Evolutionary conservation across 2,888 invertebrate genomes (phyloP), one percentile per base, ranked within the genome.

Genomic region (Pseudococcus viburni): DNA sequence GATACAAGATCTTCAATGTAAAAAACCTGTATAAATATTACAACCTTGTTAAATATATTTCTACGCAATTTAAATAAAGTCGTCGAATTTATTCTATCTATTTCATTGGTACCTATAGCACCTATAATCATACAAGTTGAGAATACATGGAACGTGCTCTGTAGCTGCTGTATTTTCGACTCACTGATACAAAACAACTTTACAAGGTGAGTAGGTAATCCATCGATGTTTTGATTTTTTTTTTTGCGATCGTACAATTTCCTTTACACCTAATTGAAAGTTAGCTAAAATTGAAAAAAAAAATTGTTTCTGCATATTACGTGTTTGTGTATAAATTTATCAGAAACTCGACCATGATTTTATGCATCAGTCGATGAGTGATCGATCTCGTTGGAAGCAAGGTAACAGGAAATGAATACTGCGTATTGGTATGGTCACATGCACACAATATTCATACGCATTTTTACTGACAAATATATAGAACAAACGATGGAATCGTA

Each of bases 151-250:
- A 33, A 73, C 68, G 15, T 73, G 15, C 33, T 73, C 68, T 11
- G 3, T 12, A 33, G n/a, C 1, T 33, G 15, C 0, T 9, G 19
- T 33, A 33, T 73, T 73, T 73, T 73, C 26, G 68, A n/a, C 7
- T 19, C 19, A 6, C 11, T 19, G 19, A 19, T 59, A 59, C 59
- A 73, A 73, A 73, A 73, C 68, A 73, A 73, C 68, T 73, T 73
- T 73, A 73, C 68, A 73, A 73, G 68, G 68, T 73, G 68, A 73
- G 68, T 73, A 73, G 68, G 68, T 73, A 73, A 73, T 73, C 15
- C 15, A 15, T 26, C 33, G 68, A 73, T 73, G 68, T 73, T 73
- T 73, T 33, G 33, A 73, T 73, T 59, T 59, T 59, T 59, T 51
- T 64, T 64, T 64, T 64, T 22, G 64, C 64, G 22, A 64, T 64